Conservation (phyloP, 2,113 vertebrate genomes). For the Barbus barbus region DNA sequence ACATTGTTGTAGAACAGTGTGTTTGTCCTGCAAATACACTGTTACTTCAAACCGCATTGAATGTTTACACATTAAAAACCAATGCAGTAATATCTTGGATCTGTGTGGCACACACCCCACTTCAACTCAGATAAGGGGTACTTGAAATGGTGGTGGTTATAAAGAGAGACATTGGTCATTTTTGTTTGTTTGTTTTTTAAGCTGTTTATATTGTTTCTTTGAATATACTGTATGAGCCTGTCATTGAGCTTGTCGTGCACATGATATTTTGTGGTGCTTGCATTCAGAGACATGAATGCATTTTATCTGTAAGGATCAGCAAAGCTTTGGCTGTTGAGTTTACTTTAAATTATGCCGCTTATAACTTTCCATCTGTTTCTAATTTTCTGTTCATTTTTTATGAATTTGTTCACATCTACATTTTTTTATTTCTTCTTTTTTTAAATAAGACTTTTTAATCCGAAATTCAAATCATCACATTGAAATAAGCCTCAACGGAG, state of each 20-base stretch:
- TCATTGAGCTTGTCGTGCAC: constrained; percentile 51
- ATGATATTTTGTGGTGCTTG: constrained; percentile 64
- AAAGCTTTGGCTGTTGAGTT: constrained; percentile 18
- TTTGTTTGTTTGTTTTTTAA: background rate
- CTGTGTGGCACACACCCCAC: background rate
- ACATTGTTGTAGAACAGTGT: constrained; percentile 11
- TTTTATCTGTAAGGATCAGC: constrained; percentile 8
- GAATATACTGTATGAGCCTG: constrained; percentile 20
- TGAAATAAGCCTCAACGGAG: background rate
- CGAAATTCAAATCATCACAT: background rate
- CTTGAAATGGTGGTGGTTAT: constrained; percentile 46
- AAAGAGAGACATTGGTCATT: constrained; percentile 34
- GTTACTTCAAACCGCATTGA: background rate
- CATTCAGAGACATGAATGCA: constrained; percentile 64
- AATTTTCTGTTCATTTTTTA: constrained; percentile 59
- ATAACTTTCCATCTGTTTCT: background rate
- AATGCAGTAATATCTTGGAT: background rate
- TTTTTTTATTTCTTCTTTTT: background rate
- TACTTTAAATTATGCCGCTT: background rate
- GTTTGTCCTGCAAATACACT: background rate
- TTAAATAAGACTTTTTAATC: background rate
- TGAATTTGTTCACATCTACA: background rate
- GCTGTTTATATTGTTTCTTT: constrained; percentile 33
- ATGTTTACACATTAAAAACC: constrained; percentile 5
- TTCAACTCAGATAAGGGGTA: background rate